A percentile compares a stretch with the other conserved stretches of the same genome.
phyloP scores from a whole-genome alignment of 2,797 vertebrate species.

The Phoeniculus purpureus region DNA sequence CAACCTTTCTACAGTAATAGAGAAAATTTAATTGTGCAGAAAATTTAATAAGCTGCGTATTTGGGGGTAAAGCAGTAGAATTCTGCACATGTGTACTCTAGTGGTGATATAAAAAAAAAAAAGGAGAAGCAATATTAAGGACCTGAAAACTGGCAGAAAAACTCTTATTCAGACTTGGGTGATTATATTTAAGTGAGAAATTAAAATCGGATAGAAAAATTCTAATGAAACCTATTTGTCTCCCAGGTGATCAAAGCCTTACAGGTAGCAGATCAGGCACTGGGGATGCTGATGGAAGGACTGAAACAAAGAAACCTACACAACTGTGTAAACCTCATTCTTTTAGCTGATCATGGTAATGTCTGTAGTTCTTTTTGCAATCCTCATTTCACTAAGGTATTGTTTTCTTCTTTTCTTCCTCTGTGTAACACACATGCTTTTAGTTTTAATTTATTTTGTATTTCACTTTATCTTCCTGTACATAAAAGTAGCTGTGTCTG shows the following conservation, averaged over 20 bases:
- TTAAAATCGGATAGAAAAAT: background rate
- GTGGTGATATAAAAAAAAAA: background rate
- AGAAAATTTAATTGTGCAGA: background rate
- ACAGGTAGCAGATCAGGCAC: constrained; percentile 65
- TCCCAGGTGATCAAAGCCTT: constrained; percentile 78
- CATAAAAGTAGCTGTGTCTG: background rate
- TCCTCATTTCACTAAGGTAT: background rate
- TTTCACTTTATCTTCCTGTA: background rate
- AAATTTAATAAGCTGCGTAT: background rate
- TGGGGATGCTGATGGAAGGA: constrained; percentile 83
- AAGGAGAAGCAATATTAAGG: background rate
- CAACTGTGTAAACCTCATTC: constrained; percentile 80
- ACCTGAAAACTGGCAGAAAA: background rate
- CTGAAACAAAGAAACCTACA: constrained; percentile 80
- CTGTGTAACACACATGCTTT: background rate
- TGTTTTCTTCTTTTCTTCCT: background rate
- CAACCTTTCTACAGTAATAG: background rate
- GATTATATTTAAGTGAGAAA: background rate
- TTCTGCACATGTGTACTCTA: background rate
- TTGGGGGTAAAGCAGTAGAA: background rate
- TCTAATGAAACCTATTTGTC: background rate
- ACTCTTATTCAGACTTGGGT: background rate
- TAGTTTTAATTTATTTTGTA: background rate
- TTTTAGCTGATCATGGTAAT: constrained; percentile 83
- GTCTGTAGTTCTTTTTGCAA: background rate